These are phyloP conservation scores for Cricetomys ansorgei DNA, from an alignment of 2,113 vertebrate genomes.

Conservation along the genomic window DNA sequence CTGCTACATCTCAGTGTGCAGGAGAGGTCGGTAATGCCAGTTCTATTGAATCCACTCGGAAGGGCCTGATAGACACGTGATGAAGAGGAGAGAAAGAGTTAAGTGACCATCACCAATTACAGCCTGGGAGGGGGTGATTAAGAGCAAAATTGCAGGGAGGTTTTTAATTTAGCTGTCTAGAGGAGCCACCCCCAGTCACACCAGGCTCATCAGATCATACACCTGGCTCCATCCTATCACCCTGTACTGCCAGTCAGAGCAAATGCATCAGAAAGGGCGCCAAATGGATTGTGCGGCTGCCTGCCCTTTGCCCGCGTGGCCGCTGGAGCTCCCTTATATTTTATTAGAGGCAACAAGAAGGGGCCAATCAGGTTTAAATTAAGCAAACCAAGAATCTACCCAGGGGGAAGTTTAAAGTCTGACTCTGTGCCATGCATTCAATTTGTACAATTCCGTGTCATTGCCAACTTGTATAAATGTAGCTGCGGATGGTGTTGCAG, in stretches of 20 bases:
- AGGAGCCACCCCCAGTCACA: conserved; percentile 82
- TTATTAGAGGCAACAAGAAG: conserved; percentile 36
- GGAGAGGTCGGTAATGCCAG: rapidly evolving
- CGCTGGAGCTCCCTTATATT: conserved; percentile 59
- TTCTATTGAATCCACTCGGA: neutral
- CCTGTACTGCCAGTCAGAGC: conserved; percentile 79
- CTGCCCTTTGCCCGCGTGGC: conserved; percentile 70
- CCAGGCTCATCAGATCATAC: conserved; percentile 88
- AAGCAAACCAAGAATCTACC: neutral
- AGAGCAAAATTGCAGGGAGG: conserved; percentile 88
- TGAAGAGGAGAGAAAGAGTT: conserved; percentile 83
- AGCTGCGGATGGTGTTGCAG: neutral
- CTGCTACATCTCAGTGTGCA: neutral
- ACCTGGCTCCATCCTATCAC: conserved; percentile 82
- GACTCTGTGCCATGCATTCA: neutral
- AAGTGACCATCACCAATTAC: conserved; percentile 89
- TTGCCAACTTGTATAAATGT: neutral
- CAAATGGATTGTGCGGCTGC: conserved; percentile 56
- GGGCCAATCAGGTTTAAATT: conserved; percentile 25
- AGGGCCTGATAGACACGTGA: neutral
- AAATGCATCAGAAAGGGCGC: conserved; percentile 80
- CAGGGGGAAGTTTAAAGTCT: neutral
- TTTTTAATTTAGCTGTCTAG: conserved; percentile 89
- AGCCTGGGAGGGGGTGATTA: conserved; percentile 90
- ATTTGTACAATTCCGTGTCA: neutral